phyloP scores from a whole-genome alignment of 1,140 invertebrate genomes.

The Panagrolaimus sp. region DNA sequence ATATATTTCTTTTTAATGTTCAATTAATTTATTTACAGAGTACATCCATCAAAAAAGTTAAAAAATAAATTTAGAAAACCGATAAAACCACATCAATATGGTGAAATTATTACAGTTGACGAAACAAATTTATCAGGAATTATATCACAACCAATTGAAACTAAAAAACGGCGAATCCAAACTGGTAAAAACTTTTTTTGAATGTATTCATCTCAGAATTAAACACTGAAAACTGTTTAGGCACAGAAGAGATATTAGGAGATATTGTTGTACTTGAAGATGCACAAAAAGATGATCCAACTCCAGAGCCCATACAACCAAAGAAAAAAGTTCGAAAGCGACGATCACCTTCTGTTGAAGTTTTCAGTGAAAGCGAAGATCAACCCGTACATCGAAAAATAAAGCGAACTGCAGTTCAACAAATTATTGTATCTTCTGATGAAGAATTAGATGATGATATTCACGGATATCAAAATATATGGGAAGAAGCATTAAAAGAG shows the following conservation, averaged over 20 bases:
- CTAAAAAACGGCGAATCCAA: neutral
- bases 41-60: neutral
- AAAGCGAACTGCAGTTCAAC: neutral
- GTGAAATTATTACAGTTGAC: neutral
- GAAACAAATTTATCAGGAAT: neutral
- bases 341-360: neutral
- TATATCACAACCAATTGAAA: neutral
- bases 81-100: neutral
- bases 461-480: neutral
- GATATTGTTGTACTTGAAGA: neutral
- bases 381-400: neutral
- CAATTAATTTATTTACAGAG: neutral
- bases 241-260: slow-evolving; percentile 7
- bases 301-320: neutral
- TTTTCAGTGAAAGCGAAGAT: neutral
- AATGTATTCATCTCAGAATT: neutral
- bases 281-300: neutral
- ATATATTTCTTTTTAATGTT: neutral
- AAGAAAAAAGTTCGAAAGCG: neutral
- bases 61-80: too few species aligned
- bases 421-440: neutral
- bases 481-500: neutral
- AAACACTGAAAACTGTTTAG: neutral
- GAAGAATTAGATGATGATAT: neutral
- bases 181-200: neutral